phyloP scores from a whole-genome alignment of 2,888 invertebrate species.

The Amaurobius ferox region DNA sequence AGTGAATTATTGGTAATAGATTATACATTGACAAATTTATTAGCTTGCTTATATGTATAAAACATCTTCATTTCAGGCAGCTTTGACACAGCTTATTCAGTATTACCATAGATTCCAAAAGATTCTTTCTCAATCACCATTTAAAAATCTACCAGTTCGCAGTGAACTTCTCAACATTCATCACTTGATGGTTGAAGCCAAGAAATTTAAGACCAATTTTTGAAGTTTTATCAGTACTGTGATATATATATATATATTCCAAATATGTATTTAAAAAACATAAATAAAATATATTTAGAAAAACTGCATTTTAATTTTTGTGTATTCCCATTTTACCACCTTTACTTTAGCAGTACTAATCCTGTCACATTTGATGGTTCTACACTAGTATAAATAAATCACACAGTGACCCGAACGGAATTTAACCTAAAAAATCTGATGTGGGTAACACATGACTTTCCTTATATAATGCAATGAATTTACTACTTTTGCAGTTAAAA shows the following conservation, averaged over 20 bases:
- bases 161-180: conserved; percentile 97
- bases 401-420: too few relatives aligned
- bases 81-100: conserved; percentile 95
- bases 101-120: conserved; percentile 99
- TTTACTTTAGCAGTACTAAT: too few relatives aligned
- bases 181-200: conserved; percentile 99
- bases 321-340: too few relatives aligned
- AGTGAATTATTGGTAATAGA: too few relatives aligned
- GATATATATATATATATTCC: neutral
- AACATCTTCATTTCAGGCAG: conserved; percentile 80
- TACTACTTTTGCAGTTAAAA: too few relatives aligned
- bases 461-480: too few relatives aligned
- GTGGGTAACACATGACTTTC: too few relatives aligned
- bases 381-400: too few relatives aligned
- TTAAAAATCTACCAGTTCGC: conserved; percentile 79
- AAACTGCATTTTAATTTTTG: too few relatives aligned
- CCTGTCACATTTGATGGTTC: too few relatives aligned
- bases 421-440: too few relatives aligned
- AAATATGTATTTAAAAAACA: neutral
- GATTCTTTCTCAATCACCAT: conserved; percentile 85
- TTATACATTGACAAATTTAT: too few relatives aligned
- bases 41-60: neutral
- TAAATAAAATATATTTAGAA: neutral
- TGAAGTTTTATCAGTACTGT: conserved; percentile 77
- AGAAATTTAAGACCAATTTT: conserved; percentile 98